A percentile compares a stretch with the other conserved stretches of the same genome.
Evolutionary conservation across 2,113 vertebrate species (phyloP).

Genomic region (Pterocles orientalis): DNA sequence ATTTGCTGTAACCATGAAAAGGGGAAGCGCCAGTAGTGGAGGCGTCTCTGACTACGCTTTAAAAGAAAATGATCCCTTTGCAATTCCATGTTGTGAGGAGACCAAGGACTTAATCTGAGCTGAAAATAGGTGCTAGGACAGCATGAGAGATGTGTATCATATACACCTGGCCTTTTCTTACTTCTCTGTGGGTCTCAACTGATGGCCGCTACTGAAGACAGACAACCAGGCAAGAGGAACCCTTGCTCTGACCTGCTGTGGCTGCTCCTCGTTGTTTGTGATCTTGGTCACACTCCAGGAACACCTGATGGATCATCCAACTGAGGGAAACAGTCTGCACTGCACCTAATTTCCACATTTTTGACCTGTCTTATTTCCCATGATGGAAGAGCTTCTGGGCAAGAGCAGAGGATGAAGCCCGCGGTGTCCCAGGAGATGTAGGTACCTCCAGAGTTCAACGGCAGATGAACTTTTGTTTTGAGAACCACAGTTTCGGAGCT

Average conservation of each 20-base stretch:
- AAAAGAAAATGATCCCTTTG: not conserved
- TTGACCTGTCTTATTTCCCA: not conserved
- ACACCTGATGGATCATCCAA: not conserved
- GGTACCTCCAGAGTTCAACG: not conserved
- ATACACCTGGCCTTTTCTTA: not conserved
- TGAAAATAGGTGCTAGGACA: not conserved
- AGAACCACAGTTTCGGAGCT: not conserved
- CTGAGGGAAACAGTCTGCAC: not conserved
- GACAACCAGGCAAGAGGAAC: not conserved
- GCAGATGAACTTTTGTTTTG: not conserved
- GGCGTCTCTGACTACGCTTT: not conserved
- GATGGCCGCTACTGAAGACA: not conserved
- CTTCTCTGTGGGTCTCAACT: not conserved
- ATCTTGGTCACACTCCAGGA: not conserved
- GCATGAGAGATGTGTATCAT: not conserved
- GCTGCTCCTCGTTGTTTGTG: not conserved
- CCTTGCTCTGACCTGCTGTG: not conserved
- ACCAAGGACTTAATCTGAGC: not conserved
- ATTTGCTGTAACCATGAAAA: not conserved
- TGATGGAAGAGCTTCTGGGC: not conserved
- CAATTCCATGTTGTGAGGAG: not conserved
- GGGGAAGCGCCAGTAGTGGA: not conserved
- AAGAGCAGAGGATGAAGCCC: not conserved
- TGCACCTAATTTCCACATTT: not conserved
- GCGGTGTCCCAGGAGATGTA: not conserved